phyloP scores from a whole-genome alignment of 2,113 vertebrate species.

The Aramus guarauna region DNA sequence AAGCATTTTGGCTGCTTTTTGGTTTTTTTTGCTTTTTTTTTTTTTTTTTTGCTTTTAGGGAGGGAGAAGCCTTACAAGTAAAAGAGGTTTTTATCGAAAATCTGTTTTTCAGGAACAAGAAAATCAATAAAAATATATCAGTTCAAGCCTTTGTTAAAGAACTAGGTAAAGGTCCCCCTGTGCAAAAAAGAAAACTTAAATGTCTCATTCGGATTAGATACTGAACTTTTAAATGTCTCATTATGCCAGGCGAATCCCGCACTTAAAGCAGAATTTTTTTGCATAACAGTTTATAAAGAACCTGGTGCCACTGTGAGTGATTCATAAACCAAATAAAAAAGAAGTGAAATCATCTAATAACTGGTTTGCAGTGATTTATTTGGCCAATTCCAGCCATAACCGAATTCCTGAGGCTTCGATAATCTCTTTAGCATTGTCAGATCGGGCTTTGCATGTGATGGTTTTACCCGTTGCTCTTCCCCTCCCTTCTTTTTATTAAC shows the following conservation, averaged over 20 bases:
- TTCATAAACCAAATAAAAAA: neutral
- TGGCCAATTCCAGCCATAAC: neutral
- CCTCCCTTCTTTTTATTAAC: neutral
- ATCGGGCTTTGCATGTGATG: accelerated
- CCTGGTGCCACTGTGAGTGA: accelerated
- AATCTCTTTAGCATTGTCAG: conserved; percentile 22
- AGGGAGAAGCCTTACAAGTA: neutral
- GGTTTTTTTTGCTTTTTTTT: neutral
- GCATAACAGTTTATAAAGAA: neutral
- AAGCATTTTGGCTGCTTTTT: neutral
- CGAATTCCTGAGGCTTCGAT: neutral
- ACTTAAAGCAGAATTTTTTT: neutral
- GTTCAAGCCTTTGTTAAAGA: conserved; percentile 19
- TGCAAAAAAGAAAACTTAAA: neutral
- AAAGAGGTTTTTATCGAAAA: conserved; percentile 44
- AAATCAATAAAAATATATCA: conserved; percentile 50
- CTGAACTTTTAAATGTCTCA: neutral
- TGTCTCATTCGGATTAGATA: neutral
- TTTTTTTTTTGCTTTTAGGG: neutral
- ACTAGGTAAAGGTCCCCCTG: neutral
- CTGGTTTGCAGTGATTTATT: conserved; percentile 12
- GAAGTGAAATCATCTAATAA: neutral
- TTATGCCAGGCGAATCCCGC: accelerated
- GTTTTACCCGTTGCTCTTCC: accelerated
- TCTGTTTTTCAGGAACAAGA: conserved; percentile 49